These are phyloP conservation scores for Struthio camelus DNA, from an alignment of 2,113 vertebrate species.

Conservation along the genomic window DNA sequence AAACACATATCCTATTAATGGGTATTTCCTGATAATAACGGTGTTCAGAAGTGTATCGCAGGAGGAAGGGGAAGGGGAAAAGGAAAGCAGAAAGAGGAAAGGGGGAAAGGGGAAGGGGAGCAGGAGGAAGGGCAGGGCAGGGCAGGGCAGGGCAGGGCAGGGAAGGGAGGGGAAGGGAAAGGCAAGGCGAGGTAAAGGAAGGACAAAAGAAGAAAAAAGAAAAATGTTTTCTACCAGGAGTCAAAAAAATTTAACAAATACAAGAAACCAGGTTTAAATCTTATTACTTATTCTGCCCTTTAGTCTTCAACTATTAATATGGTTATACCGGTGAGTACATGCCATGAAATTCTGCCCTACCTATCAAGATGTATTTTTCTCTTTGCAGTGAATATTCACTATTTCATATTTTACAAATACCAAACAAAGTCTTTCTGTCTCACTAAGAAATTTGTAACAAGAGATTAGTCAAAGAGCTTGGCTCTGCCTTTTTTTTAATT, in stretches of 20 bases:
- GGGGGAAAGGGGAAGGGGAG: too few relatives aligned
- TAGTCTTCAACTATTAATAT: not conserved
- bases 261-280: not conserved
- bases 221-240: not conserved
- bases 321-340: not conserved
- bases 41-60: not conserved
- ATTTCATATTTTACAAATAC: not conserved
- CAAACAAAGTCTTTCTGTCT: not conserved
- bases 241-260: not conserved
- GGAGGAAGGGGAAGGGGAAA: not conserved
- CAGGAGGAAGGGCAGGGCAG: too few relatives aligned
- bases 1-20: not conserved
- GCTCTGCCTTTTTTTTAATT: not conserved
- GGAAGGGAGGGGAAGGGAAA: not conserved
- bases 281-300: not conserved
- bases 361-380: not conserved
- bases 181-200: not conserved
- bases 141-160: too few relatives aligned
- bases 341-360: not conserved
- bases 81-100: too few relatives aligned
- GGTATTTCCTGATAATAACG: not conserved
- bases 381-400: not conserved
- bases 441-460: not conserved
- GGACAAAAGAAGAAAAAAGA: not conserved
- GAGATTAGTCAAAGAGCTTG: not conserved